Base-by-base conservation (phyloP, 2,888 invertebrate species). In the Barypeithes pellucidus region DNA sequence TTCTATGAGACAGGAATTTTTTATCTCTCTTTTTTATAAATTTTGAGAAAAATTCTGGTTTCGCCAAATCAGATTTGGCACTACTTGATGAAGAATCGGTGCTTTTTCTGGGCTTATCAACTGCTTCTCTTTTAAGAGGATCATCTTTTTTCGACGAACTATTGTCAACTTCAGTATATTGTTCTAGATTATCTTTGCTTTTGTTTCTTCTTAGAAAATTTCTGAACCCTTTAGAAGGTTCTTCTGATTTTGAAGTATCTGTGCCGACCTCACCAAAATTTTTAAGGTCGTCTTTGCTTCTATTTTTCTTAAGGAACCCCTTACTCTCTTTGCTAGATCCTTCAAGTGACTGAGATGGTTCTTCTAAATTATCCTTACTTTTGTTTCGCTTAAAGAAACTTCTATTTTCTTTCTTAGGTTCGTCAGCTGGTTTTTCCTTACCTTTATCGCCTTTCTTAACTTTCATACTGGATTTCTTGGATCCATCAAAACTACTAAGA, bases 1-100 rank as follows among this genome's bases (percentile, higher is more conserved):
- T 79, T 2, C 61, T 62, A 16, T 73, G 74, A 0, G 73, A 45
- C 2, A 60, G 33, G 2, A 72, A 20, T 72, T 75, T 77, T n/a
- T 75, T 77, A n/a, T 78, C 79, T 3, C 79, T 75, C 65, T 75
- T 78, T 68, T 79, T 79, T 8, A 78, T 74, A 5, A 73, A 43
- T 45, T 73, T 74, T 11, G 60, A 18, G 14, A 76, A 60, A 12
- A 75, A 63, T 33, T 70, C 70, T n/a, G 75, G 57, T 54, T 72
- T 69, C 4, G 43, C 12, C 47, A 67, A 76, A 14, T 78, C 75
- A 8, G 68, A 71, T 62, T 68, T 77, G 18, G 67, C 57, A 47
- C 69, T 70, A 36, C 75, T 77, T 0, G 76, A 73, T 16, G 39
- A 43, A 1, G 70, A 75, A 12, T 62, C 67, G 33, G 59, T 63